Conservation (phyloP, 2,888 invertebrate species). For the Dryomyza anilis region DNA sequence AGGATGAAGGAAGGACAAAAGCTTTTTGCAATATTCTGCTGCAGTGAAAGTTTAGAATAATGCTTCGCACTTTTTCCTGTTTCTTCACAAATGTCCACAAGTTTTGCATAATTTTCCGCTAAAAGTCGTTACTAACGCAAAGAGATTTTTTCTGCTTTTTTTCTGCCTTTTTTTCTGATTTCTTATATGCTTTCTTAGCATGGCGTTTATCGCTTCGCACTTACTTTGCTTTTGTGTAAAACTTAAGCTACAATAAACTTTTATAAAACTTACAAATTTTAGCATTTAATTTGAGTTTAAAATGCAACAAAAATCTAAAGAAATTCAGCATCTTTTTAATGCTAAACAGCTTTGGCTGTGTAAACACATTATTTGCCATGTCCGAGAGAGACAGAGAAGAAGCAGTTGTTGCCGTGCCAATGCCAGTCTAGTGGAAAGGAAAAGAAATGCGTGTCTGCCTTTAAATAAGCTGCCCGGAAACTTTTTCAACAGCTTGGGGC, state of each 20-base stretch:
- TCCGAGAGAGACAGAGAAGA: not conserved
- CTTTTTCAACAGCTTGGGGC: constrained; percentile 27
- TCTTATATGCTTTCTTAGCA: no score
- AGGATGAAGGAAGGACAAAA: not conserved
- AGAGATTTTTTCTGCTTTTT: not conserved
- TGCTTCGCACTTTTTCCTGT: constrained; percentile 5
- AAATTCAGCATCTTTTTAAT: constrained; percentile 7
- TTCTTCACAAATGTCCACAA: not conserved
- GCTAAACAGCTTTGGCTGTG: constrained; percentile 22
- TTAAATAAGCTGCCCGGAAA: constrained; percentile 26
- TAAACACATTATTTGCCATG: constrained; percentile 26
- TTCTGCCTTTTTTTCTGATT: no score
- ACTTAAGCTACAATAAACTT: no score
- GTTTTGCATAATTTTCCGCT: constrained; percentile 6
- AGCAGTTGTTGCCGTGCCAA: not conserved
- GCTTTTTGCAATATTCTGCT: not conserved
- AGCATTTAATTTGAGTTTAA: not conserved
- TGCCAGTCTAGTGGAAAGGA: no score
- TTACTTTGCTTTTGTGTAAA: no score
- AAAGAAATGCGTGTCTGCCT: no score
- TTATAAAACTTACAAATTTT: no score
- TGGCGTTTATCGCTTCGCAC: no score
- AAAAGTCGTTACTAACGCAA: constrained; percentile 4
- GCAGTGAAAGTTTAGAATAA: constrained; percentile 20
- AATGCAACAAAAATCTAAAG: no score